Conservation (phyloP, 2,888 invertebrate genomes). For the Mellilla xanthometata region DNA sequence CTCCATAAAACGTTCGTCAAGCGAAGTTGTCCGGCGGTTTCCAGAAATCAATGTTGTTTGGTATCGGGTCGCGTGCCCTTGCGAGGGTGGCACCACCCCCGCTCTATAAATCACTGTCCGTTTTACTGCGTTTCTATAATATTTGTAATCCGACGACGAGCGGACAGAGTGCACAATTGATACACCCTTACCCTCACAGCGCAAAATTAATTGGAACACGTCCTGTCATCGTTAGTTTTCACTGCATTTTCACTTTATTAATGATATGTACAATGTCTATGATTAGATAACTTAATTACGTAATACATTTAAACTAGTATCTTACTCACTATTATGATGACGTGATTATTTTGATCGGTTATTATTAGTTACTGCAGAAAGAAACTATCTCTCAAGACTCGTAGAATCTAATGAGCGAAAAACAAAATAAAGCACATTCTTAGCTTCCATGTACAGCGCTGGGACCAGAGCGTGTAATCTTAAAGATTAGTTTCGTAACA, state of each 20-base stretch:
- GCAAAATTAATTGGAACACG: slow-evolving; percentile 63
- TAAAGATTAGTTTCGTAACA: slow-evolving; percentile 7
- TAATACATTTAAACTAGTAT: no score
- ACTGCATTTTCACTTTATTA: no score
- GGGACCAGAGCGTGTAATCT: background rate
- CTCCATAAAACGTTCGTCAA: slow-evolving; percentile 36
- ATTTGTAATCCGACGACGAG: slow-evolving; percentile 68
- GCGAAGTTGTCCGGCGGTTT: slow-evolving; percentile 59
- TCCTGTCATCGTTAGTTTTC: slow-evolving; percentile 48
- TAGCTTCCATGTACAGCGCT: background rate
- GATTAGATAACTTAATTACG: no score
- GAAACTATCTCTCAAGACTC: background rate
- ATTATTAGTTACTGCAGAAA: no score
- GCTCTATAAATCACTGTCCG: slow-evolving; percentile 81
- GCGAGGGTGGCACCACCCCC: slow-evolving; percentile 74
- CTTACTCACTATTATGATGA: no score
- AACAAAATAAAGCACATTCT: slow-evolving; percentile 1
- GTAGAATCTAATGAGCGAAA: background rate
- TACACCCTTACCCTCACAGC: slow-evolving; percentile 50
- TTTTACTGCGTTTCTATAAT: slow-evolving; percentile 78
- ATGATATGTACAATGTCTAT: no score
- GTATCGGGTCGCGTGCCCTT: slow-evolving; percentile 53
- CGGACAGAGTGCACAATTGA: slow-evolving; percentile 59
- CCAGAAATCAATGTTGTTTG: slow-evolving; percentile 79
- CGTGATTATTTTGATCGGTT: no score